A percentile compares a stretch with the other conserved stretches of the same genome.
Evolutionary conservation across 2,888 invertebrate species (phyloP).

Genomic region (Cheilosia vulpina): DNA sequence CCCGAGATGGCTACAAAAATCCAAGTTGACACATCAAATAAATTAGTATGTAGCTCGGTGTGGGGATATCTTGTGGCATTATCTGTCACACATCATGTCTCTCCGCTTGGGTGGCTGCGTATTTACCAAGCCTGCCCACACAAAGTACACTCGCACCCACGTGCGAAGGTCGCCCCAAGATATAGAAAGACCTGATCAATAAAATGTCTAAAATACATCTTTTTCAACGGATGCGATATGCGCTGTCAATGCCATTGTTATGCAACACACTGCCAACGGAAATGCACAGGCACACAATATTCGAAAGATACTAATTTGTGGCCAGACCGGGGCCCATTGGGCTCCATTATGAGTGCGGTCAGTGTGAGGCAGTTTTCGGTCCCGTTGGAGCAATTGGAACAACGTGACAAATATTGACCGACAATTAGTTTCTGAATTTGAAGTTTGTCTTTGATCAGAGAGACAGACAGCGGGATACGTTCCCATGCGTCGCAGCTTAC

Average conservation of each 20-base stretch:
- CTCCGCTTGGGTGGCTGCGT: constrained; percentile 44
- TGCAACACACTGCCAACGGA: constrained; percentile 35
- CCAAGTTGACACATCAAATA: constrained; percentile 50
- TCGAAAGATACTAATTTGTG: constrained; percentile 33
- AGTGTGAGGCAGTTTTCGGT: background rate
- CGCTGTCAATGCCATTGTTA: constrained; percentile 56
- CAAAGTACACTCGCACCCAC: constrained; percentile 41
- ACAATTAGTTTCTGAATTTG: constrained; percentile 41
- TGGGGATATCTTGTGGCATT: constrained; percentile 30
- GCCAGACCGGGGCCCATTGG: background rate
- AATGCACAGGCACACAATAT: constrained; percentile 28
- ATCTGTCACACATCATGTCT: constrained; percentile 39
- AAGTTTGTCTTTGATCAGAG: constrained; percentile 18
- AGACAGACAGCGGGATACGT: constrained; percentile 6
- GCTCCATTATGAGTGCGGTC: no score
- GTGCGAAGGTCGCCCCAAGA: constrained; percentile 24
- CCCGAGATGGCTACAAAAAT: constrained; percentile 44
- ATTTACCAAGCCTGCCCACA: constrained; percentile 40
- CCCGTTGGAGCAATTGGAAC: constrained; percentile 11
- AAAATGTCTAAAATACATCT: constrained; percentile 21
- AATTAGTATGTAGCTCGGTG: constrained; percentile 10
- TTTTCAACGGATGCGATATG: background rate
- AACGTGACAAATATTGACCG: constrained; percentile 37
- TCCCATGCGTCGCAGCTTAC: constrained; percentile 16
- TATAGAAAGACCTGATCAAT: constrained; percentile 17